Evolutionary conservation across 2,888 invertebrate species (phyloP).

Genomic region (Macaria notata): DNA sequence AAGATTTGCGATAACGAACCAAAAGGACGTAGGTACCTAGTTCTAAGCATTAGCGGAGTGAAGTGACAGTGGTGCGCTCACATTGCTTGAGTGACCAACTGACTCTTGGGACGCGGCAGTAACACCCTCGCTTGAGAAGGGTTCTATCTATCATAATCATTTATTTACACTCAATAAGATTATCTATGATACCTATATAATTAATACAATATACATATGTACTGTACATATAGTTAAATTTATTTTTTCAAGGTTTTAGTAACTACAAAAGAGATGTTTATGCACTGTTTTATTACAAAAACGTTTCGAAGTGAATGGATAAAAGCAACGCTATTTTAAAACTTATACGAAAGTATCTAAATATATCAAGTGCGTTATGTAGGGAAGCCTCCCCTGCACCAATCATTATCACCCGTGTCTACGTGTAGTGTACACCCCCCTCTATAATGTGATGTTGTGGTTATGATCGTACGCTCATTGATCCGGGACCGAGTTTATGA

Average conservation of each 20-base stretch:
- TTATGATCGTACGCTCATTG: constrained; percentile 53
- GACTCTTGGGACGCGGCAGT: constrained; percentile 5
- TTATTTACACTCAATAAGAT: not conserved
- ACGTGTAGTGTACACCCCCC: constrained; percentile 41
- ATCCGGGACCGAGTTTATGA: constrained; percentile 52
- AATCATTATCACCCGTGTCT: constrained; percentile 44
- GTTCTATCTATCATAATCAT: no score
- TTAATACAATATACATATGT: no score
- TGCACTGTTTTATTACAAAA: no score
- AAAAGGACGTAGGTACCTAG: constrained; percentile 17
- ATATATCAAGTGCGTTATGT: not conserved
- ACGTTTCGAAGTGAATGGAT: no score
- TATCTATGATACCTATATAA: not conserved
- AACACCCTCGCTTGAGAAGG: constrained; percentile 2
- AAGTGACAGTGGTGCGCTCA: constrained; percentile 18
- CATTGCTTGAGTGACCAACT: constrained; percentile 16
- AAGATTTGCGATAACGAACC: constrained; percentile 11
- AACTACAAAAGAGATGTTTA: no score
- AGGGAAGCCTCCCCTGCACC: constrained; percentile 33
- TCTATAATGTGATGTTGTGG: constrained; percentile 56
- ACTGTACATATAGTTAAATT: no score
- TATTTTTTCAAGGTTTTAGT: no score
- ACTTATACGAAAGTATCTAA: no score
- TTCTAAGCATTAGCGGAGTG: constrained; percentile 22
- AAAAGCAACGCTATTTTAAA: no score